These are phyloP conservation scores for Bradypus variegatus DNA, from an alignment of 2,797 vertebrate genomes.

Conservation along the genomic window DNA sequence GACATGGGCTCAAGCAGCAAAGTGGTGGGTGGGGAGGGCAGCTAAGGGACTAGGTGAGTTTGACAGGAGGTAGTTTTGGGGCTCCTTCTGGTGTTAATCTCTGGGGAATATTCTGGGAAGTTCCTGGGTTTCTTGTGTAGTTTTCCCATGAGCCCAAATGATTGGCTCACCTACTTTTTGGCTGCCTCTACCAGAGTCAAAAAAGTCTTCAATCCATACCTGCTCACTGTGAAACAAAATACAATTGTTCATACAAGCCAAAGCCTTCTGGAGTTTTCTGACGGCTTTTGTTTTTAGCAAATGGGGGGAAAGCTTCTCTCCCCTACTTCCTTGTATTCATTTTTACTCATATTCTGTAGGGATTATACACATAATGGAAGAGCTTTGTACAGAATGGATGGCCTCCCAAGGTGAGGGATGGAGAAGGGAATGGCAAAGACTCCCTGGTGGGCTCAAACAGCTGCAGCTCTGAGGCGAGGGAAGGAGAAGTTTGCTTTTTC, in stretches of 20 bases:
- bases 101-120: not conserved
- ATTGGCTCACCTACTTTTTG: not conserved
- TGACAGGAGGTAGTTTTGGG: not conserved
- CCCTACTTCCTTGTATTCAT: not conserved
- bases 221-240: not conserved
- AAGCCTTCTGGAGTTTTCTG: conserved; percentile 16
- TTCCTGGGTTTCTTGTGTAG: not conserved
- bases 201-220: not conserved
- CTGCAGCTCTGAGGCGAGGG: not conserved
- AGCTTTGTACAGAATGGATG: not conserved
- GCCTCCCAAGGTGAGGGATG: not conserved
- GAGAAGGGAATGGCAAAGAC: no score
- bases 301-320: not conserved
- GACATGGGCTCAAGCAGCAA: not conserved
- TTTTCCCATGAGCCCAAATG: not conserved
- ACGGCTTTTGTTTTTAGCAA: not conserved
- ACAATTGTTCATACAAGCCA: not conserved
- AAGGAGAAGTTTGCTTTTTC: not conserved
- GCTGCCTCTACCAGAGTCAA: not conserved
- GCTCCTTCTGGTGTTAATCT: not conserved
- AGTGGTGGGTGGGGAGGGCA: not conserved
- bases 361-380: not conserved
- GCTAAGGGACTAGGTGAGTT: not conserved
- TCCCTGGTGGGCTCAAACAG: no score
- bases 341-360: not conserved